phyloP scores from a whole-genome alignment of 2,113 vertebrate species.

The Rhineura floridana region DNA sequence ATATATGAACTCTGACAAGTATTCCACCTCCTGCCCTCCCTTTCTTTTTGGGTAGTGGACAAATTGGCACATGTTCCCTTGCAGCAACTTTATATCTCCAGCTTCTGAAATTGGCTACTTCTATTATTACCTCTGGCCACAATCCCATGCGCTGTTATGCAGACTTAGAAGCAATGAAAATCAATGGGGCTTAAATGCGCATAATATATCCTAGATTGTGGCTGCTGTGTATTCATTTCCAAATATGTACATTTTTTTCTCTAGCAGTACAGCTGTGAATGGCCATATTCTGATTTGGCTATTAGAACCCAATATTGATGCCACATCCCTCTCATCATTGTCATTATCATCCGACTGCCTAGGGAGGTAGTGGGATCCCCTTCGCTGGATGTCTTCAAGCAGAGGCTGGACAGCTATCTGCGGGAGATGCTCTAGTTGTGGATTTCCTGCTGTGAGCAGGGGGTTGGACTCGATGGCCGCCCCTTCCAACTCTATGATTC shows the following conservation, averaged over 20 bases:
- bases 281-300: background rate
- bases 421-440: too few relatives aligned
- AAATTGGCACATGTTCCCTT: background rate
- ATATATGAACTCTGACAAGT: background rate
- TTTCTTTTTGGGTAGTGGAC: background rate
- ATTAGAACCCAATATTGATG: background rate
- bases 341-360: too few relatives aligned
- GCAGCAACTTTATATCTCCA: background rate
- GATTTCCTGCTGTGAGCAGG: too few relatives aligned
- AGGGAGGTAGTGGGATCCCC: too few relatives aligned
- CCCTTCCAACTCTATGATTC: too few relatives aligned
- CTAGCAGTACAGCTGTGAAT: background rate
- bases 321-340: background rate
- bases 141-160: background rate
- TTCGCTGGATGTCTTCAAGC: too few relatives aligned
- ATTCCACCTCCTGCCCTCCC: background rate
- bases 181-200: background rate
- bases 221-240: background rate
- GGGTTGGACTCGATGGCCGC: too few relatives aligned
- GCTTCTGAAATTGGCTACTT: slow-evolving; percentile 9
- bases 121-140: slow-evolving; percentile 1
- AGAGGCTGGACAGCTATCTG: too few relatives aligned
- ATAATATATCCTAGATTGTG: background rate
- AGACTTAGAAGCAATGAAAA: slow-evolving; percentile 14
- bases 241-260: background rate